These are phyloP conservation scores for Agriopis marginaria DNA, from an alignment of 2,888 invertebrate species.

Conservation along the genomic window DNA sequence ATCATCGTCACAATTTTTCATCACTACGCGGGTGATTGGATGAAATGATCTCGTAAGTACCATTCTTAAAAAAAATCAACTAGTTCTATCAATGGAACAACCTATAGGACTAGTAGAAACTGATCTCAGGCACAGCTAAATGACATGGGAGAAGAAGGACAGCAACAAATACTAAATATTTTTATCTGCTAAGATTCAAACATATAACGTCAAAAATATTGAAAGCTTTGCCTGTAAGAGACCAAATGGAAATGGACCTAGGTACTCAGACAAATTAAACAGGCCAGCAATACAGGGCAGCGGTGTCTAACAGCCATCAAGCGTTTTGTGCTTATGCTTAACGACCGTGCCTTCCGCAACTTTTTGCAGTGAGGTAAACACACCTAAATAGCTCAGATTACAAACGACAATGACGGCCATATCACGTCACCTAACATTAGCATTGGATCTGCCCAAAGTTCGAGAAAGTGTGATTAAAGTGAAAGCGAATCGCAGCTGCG, in stretches of 20 bases:
- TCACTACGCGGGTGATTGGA: too few species aligned
- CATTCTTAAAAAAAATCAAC: too few species aligned
- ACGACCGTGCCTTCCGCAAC: slow-evolving; percentile 22
- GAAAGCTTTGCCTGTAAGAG: background rate
- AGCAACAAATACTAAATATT: background rate
- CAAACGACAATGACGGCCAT: slow-evolving; percentile 27
- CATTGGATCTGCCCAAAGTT: slow-evolving; percentile 61
- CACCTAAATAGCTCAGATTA: background rate
- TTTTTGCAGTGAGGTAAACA: slow-evolving; percentile 14
- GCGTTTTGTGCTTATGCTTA: slow-evolving; percentile 4
- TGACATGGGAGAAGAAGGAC: too few species aligned
- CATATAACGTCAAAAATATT: too few species aligned
- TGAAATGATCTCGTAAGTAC: too few species aligned
- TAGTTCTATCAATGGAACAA: too few species aligned
- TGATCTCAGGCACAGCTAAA: too few species aligned
- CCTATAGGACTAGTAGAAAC: too few species aligned
- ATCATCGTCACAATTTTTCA: too few species aligned
- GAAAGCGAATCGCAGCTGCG: slow-evolving; percentile 77
- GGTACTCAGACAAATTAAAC: background rate
- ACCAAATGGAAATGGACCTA: too few species aligned
- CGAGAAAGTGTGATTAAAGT: slow-evolving; percentile 78
- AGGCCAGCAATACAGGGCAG: background rate
- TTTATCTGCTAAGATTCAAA: too few species aligned
- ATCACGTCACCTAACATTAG: slow-evolving; percentile 42
- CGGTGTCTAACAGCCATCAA: background rate